Evolutionary conservation across 2,113 vertebrate species (phyloP).

Genomic region (Microcebus tavaratra): DNA sequence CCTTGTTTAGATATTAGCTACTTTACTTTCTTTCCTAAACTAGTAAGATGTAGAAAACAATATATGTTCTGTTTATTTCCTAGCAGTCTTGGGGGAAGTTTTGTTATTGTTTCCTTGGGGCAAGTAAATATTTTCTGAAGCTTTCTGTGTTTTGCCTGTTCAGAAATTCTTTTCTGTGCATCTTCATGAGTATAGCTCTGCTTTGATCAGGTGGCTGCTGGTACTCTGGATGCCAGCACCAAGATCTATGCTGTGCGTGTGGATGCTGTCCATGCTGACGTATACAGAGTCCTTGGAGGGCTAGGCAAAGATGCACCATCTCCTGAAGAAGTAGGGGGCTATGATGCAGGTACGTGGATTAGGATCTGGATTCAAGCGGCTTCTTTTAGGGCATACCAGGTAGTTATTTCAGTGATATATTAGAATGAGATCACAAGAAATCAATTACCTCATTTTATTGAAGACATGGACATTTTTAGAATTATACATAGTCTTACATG

Average conservation of each 20-base stretch:
- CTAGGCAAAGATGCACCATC: constrained; percentile 86
- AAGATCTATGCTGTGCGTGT: constrained; percentile 97
- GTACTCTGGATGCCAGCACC: constrained; percentile 95
- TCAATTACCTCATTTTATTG: not conserved
- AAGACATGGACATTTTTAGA: not conserved
- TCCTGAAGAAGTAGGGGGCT: constrained; percentile 55
- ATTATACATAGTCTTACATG: not conserved
- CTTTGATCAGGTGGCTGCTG: constrained; percentile 90
- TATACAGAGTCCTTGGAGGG: constrained; percentile 93
- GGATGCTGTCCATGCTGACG: constrained; percentile 92
- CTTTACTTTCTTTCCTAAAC: not conserved
- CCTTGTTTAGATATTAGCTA: not conserved
- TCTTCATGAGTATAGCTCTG: not conserved
- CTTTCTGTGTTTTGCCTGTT: not conserved
- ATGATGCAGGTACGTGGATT: constrained; percentile 69
- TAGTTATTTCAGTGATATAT: not conserved
- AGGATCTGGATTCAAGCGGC: not conserved
- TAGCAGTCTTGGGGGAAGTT: not conserved
- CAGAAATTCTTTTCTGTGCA: not conserved
- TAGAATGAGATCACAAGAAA: constrained; percentile 14
- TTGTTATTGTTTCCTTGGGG: not conserved
- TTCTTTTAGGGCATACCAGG: not conserved
- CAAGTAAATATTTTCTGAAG: not conserved
- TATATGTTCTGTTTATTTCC: constrained; percentile 5
- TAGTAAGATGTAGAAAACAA: not conserved